A percentile compares a stretch with the other conserved stretches of the same genome.
Conservation (phyloP, 1,140 invertebrate species). For the Dreissena polymorpha region DNA sequence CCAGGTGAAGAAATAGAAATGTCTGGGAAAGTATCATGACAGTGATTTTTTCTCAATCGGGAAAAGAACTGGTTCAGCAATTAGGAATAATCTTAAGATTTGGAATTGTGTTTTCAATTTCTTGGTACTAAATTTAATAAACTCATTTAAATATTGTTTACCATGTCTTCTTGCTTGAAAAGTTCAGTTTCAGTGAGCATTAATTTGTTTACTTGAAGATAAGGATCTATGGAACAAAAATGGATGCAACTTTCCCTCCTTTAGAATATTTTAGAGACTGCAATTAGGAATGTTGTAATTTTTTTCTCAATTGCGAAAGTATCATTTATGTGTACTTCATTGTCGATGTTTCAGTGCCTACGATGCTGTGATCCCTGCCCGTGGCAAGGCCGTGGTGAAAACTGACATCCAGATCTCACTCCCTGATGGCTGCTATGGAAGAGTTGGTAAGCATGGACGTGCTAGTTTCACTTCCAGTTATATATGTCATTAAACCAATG, state of each 20-base stretch:
- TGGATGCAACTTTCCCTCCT: not conserved
- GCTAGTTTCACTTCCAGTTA: not conserved
- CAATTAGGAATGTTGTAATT: not conserved
- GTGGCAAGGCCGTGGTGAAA: constrained; percentile 91
- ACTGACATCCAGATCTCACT: constrained; percentile 93
- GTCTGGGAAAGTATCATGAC: no score
- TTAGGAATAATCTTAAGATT: no score
- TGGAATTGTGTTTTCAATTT: no score
- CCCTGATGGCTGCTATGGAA: constrained; percentile 94
- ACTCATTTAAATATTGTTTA: no score
- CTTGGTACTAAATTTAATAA: no score
- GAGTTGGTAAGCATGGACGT: constrained; percentile 83
- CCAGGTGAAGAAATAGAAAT: no score
- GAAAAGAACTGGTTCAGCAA: no score
- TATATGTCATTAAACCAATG: not conserved
- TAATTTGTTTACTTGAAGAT: not conserved
- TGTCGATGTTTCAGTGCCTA: constrained; percentile 93
- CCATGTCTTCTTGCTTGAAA: not conserved
- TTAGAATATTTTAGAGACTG: constrained; percentile 3
- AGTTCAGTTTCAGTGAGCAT: not conserved
- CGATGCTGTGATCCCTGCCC: constrained; percentile 89
- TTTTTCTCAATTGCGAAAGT: constrained; percentile 14
- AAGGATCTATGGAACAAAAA: not conserved
- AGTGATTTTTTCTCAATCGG: no score
- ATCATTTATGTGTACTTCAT: not conserved